Evolutionary conservation across 2,113 vertebrate species (phyloP).

Genomic region (Thymallus thymallus): DNA sequence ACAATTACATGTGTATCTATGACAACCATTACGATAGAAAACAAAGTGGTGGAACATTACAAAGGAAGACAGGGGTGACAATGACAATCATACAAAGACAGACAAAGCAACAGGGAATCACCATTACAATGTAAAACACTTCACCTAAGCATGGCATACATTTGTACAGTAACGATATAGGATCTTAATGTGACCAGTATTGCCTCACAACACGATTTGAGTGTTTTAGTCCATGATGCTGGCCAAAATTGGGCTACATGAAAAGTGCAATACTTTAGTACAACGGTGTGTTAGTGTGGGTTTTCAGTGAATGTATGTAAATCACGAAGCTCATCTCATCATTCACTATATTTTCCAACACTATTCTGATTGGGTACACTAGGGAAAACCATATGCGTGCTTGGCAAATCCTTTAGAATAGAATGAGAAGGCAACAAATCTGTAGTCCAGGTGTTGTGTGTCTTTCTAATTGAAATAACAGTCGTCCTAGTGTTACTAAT

Average conservation of each 20-base stretch:
- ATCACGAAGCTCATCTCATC: background rate
- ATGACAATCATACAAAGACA: background rate
- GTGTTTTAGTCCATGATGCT: no score
- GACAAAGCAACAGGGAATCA: slow-evolving; percentile 13
- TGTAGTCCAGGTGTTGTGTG: no score
- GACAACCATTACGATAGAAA: slow-evolving; percentile 25
- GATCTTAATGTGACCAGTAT: no score
- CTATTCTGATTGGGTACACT: background rate
- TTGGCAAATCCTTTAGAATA: no score
- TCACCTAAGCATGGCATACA: background rate
- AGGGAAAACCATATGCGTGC: background rate
- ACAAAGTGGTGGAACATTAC: slow-evolving; percentile 15
- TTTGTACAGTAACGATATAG: background rate
- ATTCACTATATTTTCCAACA: background rate
- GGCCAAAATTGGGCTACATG: no score
- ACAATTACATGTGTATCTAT: slow-evolving; percentile 17
- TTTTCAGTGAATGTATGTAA: background rate
- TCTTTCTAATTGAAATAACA: no score
- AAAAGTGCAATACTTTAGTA: no score
- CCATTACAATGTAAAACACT: slow-evolving; percentile 13
- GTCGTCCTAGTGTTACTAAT: no score
- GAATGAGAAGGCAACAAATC: no score
- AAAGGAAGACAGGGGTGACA: background rate
- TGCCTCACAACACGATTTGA: no score
- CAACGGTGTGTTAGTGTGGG: no score